Evolutionary conservation across 2,888 invertebrate species (phyloP).

Genomic region (Cremastobaeus sp.): DNA sequence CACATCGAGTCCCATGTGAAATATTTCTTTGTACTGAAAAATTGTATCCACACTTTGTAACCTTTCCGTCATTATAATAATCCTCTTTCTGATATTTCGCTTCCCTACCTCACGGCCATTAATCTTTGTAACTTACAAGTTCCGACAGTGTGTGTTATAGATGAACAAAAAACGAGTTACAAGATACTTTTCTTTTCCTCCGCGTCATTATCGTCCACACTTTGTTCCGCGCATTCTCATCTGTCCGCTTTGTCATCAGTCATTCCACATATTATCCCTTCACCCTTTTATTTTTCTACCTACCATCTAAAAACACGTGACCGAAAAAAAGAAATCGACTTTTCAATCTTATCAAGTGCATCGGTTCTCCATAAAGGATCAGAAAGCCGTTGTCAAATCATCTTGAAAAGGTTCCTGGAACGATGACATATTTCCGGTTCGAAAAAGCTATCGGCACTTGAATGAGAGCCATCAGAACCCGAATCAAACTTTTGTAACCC

Average conservation of each 20-base stretch:
- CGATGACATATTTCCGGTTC: constrained; percentile 44
- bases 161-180: constrained; percentile 43
- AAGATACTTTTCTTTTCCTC: constrained; percentile 54
- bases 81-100: constrained; percentile 34
- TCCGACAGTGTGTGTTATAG: constrained; percentile 45
- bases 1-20: constrained; percentile 25
- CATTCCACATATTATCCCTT: constrained; percentile 45
- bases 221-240: constrained; percentile 49
- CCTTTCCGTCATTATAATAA: constrained; percentile 47
- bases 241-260: constrained; percentile 54
- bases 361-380: constrained; percentile 19
- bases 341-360: constrained; percentile 52
- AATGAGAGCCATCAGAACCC: too few relatives aligned
- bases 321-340: constrained; percentile 44
- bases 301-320: constrained; percentile 27
- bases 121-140: constrained; percentile 59
- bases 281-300: constrained; percentile 45
- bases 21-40: constrained; percentile 27
- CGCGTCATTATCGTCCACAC: constrained; percentile 55
- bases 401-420: constrained; percentile 31
- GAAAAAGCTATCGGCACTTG: too few relatives aligned
- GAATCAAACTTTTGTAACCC: neutral
- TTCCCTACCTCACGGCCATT: constrained; percentile 43
- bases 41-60: constrained; percentile 14
- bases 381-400: constrained; percentile 27